Base-by-base conservation (phyloP, 2,113 vertebrate species). In the Typhlomys cinereus region DNA sequence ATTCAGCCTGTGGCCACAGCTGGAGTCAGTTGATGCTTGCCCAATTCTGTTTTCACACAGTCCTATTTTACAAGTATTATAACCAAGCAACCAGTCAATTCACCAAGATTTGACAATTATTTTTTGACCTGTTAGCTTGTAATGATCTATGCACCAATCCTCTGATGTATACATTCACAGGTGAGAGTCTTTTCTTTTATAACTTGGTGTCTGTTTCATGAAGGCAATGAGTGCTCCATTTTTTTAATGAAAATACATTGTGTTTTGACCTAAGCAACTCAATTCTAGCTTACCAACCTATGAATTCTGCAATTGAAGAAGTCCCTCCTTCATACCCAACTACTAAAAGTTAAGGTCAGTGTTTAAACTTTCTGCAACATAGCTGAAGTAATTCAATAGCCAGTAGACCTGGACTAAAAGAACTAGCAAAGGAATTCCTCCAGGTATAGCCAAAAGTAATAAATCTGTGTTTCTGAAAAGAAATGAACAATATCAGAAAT, bases 211-310 rank as follows among this genome's bases (percentile, higher is more conserved):
- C 29, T 4, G 29, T 17, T 44, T 79, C 11, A 69, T 27, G 44
- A 69, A 94, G 71, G 44, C 36, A 75, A 5, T 31, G 8, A 67
- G 4, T 75, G 31, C 66, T 62, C 48, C 46, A 27, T 29, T 41
- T 7, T 86, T 85, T 39, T 12, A 25, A 71, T 71, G 11, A 50
- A 31, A n/a, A 18, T 71, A 18, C 52, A 2, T 34, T 71, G 17
- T 88, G 17, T 39, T 89, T 94, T 71, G 52, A 86, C 64, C 36
- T 79, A 84, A 92, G 50, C 2, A 74, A 44, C 13, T 74, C 36
- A 41, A 34, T 48, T 88, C 52, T 62, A 34, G 54, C 39, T 92
- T 78, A 83, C 52, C 12, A 44, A 62, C 15, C 4, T 67, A 34
- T 52, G 27, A 52, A 90, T 88, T 86, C 48, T 85, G 14, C 46